Base-by-base conservation (phyloP, 2,797 vertebrate species). In the Betta splendens region DNA sequence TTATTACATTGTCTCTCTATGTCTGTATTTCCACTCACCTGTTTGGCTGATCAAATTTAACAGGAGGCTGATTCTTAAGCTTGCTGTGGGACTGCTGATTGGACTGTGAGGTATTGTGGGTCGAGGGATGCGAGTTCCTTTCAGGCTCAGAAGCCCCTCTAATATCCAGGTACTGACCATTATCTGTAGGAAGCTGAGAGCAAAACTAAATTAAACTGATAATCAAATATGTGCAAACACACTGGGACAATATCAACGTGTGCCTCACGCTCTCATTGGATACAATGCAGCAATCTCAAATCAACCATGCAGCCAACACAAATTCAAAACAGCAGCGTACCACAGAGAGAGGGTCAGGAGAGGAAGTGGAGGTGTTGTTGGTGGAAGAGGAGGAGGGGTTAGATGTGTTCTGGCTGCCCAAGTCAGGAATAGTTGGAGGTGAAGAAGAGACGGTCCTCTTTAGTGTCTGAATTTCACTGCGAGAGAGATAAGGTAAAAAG, bases 11-110 rank as follows among this genome's bases (percentile, higher is more conserved):
- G 44, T 20, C 7, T 25, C 5, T 4, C 10, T 4, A 9, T 18
- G 3, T 23, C 9, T 28, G 15, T 17, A 39, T 35, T 22, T 61
- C 6, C 18, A 84, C 93, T 90, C 69, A 98, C 97, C 97, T 94
- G 85, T 99, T 98, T 2, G 97, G 96, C 62, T 95, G 94, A 89
- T 98, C 94, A 48, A 98, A 98, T 71, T 94, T 88, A 51, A 94
- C 90, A 31, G 88, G 81, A 57, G 79, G 85, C 84, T 93, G 94
- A 82, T 79, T 86, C 65, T 83, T 92, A 80, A 88, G 91, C 87
- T 84, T 88, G 73, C 68, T 90, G 89, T 92, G 91, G 86, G 79
- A 89, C 55, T 91, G 92, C 86, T 69, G 86, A 45, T 80, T 85
- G 2, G 92, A 85, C 63, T 92, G 88, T 72, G 89, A 77, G 67